phyloP scores from a whole-genome alignment of 1,140 invertebrate genomes.

The Nasonia longicornis region DNA sequence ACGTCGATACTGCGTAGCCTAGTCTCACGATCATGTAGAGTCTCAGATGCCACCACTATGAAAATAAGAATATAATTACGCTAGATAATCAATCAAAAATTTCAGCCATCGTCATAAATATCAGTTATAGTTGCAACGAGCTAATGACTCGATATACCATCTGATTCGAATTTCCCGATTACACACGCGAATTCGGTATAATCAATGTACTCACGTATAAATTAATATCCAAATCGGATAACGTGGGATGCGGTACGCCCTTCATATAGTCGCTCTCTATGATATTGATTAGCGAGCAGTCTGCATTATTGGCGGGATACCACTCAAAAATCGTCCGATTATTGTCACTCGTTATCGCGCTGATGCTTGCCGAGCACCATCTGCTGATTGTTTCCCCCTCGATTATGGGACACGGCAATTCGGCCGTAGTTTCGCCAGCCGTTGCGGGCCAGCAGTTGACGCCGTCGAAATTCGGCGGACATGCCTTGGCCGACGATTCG shows the following conservation, averaged over 20 bases:
- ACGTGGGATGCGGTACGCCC: background rate
- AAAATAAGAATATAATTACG: background rate
- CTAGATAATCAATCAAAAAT: background rate
- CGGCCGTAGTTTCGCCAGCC: background rate
- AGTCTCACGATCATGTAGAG: background rate
- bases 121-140: background rate
- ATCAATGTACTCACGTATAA: constrained; percentile 8
- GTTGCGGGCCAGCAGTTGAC: constrained; percentile 4
- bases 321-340: constrained; percentile 2
- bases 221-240: background rate
- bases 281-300: background rate
- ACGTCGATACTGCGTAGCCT: constrained; percentile 4
- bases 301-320: background rate
- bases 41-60: background rate
- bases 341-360: constrained; percentile 23
- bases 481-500: background rate
- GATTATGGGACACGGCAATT: constrained; percentile 8
- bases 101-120: background rate
- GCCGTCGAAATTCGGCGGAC: constrained; percentile 14
- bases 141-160: too few relatives aligned
- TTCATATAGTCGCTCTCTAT: background rate
- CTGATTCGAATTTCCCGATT: too few relatives aligned
- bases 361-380: constrained; percentile 22
- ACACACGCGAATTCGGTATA: background rate
- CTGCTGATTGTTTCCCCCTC: constrained; percentile 3